Evolutionary conservation across 2,113 vertebrate genomes (phyloP), one percentile per base, ranked within the genome.

Genomic region (Raphicerus campestris): DNA sequence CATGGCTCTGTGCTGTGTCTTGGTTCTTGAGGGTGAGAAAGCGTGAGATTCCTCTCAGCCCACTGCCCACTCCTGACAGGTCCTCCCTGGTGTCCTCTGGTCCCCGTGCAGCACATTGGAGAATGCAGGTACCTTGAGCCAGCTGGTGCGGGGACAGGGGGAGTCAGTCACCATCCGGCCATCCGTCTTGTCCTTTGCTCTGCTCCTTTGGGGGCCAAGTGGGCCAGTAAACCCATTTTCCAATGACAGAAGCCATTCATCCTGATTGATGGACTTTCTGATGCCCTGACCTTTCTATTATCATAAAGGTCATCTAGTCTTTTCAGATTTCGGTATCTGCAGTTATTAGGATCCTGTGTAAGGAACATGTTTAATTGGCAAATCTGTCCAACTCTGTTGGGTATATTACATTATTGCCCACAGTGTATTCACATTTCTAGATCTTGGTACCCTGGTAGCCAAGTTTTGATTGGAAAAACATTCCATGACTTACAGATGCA

Each of bases 191-290:
- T 8, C 30, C 26, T 82, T 51, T 82, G 6, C 77, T 56, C 14
- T 0, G 32, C 35, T 56, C 14, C 55, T 55, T 15, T 91, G 58
- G 55, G 55, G 78, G 22, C 58, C 35, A 47, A 0, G 22, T 19
- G 32, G 63, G 26, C 90, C 80, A 84, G 81, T 22, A 77, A 96
- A 22, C 73, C 55, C 55, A 61, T 96, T 90, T 98, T 94, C 96
- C 77, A 94, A 0, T 55, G 58, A 85, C 53, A 96, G 45, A 96
- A 87, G 7, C 19, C 42, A 61, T 90, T 70, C 58, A 24, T 56
- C 56, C 15, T 94, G 96, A 82, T 91, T 81, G 89, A 92, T 88
- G 60, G 9, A 78, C 84, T 96, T 93, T 92, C 19, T 56, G 5
- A 89, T 92, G 35, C 39, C 81, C 58, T 89, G 35, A 85, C 87